Base-by-base conservation (phyloP, 1,140 invertebrate genomes). In the Macrosteles quadrilineatus region DNA sequence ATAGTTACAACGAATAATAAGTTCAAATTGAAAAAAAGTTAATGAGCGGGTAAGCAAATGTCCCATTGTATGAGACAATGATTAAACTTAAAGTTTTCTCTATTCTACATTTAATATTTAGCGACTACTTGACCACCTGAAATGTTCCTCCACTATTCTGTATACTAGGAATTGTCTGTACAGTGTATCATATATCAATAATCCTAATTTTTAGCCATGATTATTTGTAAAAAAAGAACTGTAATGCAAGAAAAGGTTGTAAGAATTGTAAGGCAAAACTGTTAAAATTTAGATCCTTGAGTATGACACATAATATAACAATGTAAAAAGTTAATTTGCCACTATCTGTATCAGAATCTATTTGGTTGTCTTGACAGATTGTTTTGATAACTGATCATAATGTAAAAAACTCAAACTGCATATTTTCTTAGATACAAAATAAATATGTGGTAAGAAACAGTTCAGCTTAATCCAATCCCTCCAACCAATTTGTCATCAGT, bases 361-460 rank as follows among this genome's bases (percentile, higher is more conserved):
- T 50, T 50, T n/a, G 4, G 21, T 50, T n/a, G 4, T 19, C 47
- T 19, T 50, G 17, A 9, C 21, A 50, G 47, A 6, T 50, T 50
- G 47, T 23, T n/a, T n/a, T n/a, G n/a, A n/a, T 3, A 23, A 50
- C 47, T 4, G 21, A 50, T 23, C n/a, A 23, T 50, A n/a, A n/a
- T 50, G 21, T 50, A 50, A n/a, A n/a, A 50, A 6, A 9, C n/a
- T 50, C 17, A 50, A 6, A 50, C 47, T 50, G 47, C 47, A 50
- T 50, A 50, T 50, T 50, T 50, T 50, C 47, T 50, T 50, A 50
- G 47, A 50, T 50, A 19, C 47, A 50, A 50, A 50, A 11, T 50
- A 50, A 50, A 50, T 50, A 50, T 50, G 47, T 50, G 47, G 47
- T 50, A 50, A 50, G 17, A 50, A 50, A 50, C n/a, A n/a, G n/a